Conservation (phyloP, 2,113 vertebrate species). For the Odocoileus hemionus region DNA sequence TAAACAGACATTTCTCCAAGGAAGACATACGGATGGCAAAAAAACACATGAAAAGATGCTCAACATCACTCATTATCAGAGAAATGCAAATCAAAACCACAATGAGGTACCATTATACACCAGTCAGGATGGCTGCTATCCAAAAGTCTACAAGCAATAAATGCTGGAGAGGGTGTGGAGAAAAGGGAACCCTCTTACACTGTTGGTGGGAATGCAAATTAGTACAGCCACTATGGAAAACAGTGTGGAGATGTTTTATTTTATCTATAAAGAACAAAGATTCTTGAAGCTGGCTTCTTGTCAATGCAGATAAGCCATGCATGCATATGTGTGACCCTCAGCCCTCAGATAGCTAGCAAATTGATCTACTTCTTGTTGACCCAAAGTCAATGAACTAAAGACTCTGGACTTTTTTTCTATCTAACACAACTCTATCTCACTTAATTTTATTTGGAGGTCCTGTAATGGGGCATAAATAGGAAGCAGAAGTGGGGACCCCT, state of each 20-base stretch:
- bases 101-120: too few species aligned
- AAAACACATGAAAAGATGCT: too few species aligned
- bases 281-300: neutral
- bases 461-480: neutral
- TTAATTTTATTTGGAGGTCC: neutral
- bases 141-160: too few species aligned
- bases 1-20: too few species aligned
- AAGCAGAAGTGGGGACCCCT: neutral
- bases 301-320: neutral
- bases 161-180: too few species aligned
- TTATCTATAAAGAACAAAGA: neutral
- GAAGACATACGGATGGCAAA: too few species aligned
- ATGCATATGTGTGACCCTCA: neutral
- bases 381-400: constrained; percentile 36
- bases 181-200: too few species aligned
- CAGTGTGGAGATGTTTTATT: neutral
- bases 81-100: too few species aligned
- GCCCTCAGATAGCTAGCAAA: constrained; percentile 38
- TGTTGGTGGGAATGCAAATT: too few species aligned
- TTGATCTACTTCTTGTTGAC: constrained; percentile 26
- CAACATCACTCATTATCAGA: too few species aligned
- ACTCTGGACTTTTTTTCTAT: constrained; percentile 12
- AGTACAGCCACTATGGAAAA: too few species aligned
- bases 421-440: neutral
- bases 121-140: too few species aligned